Percentiles rank a stretch among this genome's conserved stretches.
Evolutionary conservation across 1,140 invertebrate genomes (phyloP).

Genomic region (Drosophila rhopaloa): DNA sequence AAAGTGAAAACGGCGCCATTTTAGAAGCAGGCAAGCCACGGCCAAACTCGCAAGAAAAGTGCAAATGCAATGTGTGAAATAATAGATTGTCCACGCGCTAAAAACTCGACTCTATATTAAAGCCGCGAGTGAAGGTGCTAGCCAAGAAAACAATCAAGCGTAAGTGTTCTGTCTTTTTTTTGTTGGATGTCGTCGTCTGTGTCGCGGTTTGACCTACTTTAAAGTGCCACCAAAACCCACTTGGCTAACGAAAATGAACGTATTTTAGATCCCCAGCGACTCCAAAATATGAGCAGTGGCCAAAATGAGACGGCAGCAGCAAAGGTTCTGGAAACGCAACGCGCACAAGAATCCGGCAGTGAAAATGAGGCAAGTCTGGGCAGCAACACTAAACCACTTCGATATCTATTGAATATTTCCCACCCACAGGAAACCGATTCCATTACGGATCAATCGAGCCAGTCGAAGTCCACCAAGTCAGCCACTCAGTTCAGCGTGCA

Average conservation of each 20-base stretch:
- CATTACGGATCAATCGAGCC: conserved; percentile 78
- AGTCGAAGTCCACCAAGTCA: conserved; percentile 74
- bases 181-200: conserved; percentile 27
- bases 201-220: conserved; percentile 70
- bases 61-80: conserved; percentile 65
- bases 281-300: conserved; percentile 82
- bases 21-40: conserved; percentile 79
- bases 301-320: conserved; percentile 82
- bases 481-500: conserved; percentile 83
- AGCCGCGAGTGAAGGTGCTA: conserved; percentile 40
- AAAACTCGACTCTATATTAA: conserved; percentile 16
- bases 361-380: conserved; percentile 75
- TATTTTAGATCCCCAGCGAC: conserved; percentile 50
- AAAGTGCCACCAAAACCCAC: conserved; percentile 22
- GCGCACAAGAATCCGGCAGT: conserved; percentile 75
- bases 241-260: conserved; percentile 22
- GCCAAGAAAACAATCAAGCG: conserved; percentile 57
- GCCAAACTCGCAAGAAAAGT: conserved; percentile 52
- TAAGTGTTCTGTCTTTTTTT: conserved; percentile 55
- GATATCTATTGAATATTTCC: conserved; percentile 5
- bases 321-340: conserved; percentile 80
- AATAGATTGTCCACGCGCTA: conserved; percentile 8
- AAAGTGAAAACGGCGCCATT: conserved; percentile 84
- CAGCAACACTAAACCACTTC: not conserved
- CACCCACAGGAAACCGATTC: conserved; percentile 70